Evolutionary conservation across 2,888 invertebrate species (phyloP), one percentile per base, ranked within the genome.

Genomic region (Cyaniris semiargus): DNA sequence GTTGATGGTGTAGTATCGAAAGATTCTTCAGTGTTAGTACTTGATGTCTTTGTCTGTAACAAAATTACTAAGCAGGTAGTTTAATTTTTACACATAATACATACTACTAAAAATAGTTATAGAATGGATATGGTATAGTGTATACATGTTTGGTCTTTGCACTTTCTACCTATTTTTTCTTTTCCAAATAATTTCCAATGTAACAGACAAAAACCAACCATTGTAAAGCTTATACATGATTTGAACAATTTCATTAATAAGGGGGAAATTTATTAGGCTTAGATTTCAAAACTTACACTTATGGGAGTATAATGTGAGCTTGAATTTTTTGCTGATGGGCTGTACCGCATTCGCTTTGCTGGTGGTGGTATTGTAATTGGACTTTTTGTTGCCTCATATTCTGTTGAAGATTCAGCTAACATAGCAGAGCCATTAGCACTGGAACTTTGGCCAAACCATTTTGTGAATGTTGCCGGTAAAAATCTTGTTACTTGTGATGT

Each of bases 401-500:
- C 93, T 6, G 89, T 88, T 3, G 92, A 92, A 81, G 80, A 87
- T 82, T 90, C 93, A 44, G 84, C 89, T 3, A 86, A 83, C 72
- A 88, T 85, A 10, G 90, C 86, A 1, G 92, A 90, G 5, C 92
- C 93, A 85, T 94, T 90, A 18, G 88, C 85, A 78, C 88, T 86
- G 13, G 87, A 83, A 78, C 85, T 87, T 2, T 88, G 85, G 76
- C 88, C 88, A 78, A 95, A 95, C 95, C 95, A 95, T 82, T 94
- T 95, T 5, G 93, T 92, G 78, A 95, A 87, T 48, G 95, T 94
- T 77, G 95, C 94, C 31, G 96, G 96, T 83, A 96, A 91, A 53
- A 96, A 89, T 78, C 95, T 95, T 4, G 96, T 94, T 77, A 96
- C 94, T 83, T 94, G 94, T 78, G 95, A 95, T 81, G 95, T 95